Evolutionary conservation across 2,888 invertebrate species (phyloP).

Genomic region (Drosophila gaucha): DNA sequence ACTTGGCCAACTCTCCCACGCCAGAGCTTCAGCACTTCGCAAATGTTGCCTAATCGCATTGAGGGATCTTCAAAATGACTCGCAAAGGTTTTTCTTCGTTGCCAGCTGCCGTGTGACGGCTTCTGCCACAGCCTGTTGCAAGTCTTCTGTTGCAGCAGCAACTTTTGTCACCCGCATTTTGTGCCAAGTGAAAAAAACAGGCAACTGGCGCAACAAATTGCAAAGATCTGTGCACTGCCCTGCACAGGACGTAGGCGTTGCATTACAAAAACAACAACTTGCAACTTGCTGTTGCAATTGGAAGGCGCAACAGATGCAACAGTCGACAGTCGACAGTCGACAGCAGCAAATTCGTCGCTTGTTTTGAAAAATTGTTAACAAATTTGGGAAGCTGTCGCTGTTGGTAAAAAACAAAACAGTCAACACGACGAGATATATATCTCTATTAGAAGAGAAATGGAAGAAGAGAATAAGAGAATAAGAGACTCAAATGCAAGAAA

Average conservation of each 20-base stretch:
- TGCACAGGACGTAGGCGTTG: slow-evolving; percentile 41
- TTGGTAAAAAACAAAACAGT: slow-evolving; percentile 20
- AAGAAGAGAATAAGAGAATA: neutral
- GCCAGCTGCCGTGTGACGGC: slow-evolving; percentile 34
- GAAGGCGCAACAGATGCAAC: slow-evolving; percentile 4
- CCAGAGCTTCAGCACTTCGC: slow-evolving; percentile 10
- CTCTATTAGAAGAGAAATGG: slow-evolving; percentile 21
- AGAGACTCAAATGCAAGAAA: no score
- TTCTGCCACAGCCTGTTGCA: slow-evolving; percentile 29
- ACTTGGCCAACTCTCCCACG: slow-evolving; percentile 27
- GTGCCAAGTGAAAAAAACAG: slow-evolving; percentile 21
- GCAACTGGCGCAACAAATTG: slow-evolving; percentile 46
- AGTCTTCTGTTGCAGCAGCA: slow-evolving; percentile 2
- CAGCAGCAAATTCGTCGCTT: slow-evolving; percentile 30
- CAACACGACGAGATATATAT: slow-evolving; percentile 23
- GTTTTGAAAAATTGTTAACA: slow-evolving; percentile 44
- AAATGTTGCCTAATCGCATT: slow-evolving; percentile 43
- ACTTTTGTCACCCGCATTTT: slow-evolving; percentile 60
- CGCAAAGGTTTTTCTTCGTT: slow-evolving; percentile 3
- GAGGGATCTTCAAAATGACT: slow-evolving; percentile 41
- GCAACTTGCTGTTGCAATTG: no score
- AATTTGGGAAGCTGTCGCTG: slow-evolving; percentile 31
- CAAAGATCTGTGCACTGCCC: slow-evolving; percentile 23
- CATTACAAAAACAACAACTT: slow-evolving; percentile 10
- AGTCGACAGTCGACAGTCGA: slow-evolving; percentile 7